Percentiles rank a stretch among this genome's conserved stretches.
Conservation (phyloP, 2,113 vertebrate genomes). For the Mastomys coucha region DNA sequence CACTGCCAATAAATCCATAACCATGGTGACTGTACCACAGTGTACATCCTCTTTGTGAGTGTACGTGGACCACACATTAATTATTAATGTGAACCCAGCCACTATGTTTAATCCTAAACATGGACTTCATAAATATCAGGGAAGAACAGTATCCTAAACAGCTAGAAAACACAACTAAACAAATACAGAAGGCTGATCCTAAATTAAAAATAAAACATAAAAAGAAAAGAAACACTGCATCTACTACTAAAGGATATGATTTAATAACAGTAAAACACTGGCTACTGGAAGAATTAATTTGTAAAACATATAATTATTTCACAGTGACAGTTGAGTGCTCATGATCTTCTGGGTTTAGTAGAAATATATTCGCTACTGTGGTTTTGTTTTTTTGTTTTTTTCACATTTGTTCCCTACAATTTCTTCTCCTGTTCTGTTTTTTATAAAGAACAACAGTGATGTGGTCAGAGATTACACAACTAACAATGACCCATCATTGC, state of each 20-base stretch:
- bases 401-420: slow-evolving; percentile 79
- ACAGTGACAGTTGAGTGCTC: slow-evolving; percentile 85
- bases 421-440: slow-evolving; percentile 62
- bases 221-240: slow-evolving; percentile 67
- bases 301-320: slow-evolving; percentile 84
- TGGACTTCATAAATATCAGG: slow-evolving; percentile 84
- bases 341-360: slow-evolving; percentile 82
- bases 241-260: slow-evolving; percentile 76
- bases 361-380: slow-evolving; percentile 70
- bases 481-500: slow-evolving; percentile 50
- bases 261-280: slow-evolving; percentile 77
- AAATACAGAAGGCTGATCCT: slow-evolving; percentile 74
- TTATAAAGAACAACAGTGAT: slow-evolving; percentile 71
- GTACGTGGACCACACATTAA: slow-evolving; percentile 78
- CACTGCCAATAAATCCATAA: slow-evolving; percentile 31
- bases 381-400: not conserved
- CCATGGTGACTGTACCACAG: not conserved
- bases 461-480: slow-evolving; percentile 31
- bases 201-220: slow-evolving; percentile 79
- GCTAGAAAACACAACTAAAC: slow-evolving; percentile 76
- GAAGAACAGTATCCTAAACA: slow-evolving; percentile 68
- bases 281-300: slow-evolving; percentile 72
- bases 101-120: slow-evolving; percentile 79
- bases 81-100: slow-evolving; percentile 83
- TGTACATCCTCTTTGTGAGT: slow-evolving; percentile 59